These are phyloP conservation scores for Myotis lucifugus DNA, from an alignment of 2,113 vertebrate species.

Conservation along the genomic window DNA sequence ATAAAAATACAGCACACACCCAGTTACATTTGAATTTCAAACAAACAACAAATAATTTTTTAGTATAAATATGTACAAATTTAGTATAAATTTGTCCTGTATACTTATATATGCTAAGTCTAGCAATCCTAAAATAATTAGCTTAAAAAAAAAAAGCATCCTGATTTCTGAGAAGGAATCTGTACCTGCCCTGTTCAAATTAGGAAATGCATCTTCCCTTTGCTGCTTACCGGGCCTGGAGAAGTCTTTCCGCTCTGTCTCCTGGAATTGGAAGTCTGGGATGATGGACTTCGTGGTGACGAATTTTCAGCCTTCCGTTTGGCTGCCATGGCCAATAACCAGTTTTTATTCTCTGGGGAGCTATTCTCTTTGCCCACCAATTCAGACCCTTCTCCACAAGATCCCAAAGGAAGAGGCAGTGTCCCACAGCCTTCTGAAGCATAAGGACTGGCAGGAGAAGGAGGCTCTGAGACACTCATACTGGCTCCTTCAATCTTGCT, in stretches of 20 bases:
- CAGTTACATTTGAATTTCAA: constrained; percentile 25
- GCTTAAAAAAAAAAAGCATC: not conserved
- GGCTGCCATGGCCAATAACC: constrained; percentile 92
- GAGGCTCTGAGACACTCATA: constrained; percentile 54
- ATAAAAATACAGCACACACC: not conserved
- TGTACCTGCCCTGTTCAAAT: not conserved
- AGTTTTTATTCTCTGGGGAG: constrained; percentile 88
- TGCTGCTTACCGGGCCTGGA: constrained; percentile 83
- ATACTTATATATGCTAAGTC: constrained; percentile 41
- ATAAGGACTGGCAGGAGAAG: constrained; percentile 66
- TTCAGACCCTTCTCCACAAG: constrained; percentile 67
- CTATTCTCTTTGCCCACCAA: constrained; percentile 91
- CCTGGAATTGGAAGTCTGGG: constrained; percentile 83
- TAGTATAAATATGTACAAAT: not conserved
- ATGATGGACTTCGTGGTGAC: constrained; percentile 59
- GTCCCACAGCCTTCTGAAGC: constrained; percentile 61
- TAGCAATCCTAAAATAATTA: not conserved
- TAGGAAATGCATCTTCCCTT: not conserved
- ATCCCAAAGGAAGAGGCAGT: constrained; percentile 66
- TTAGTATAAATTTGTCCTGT: not conserved
- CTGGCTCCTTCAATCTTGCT: constrained; percentile 14
- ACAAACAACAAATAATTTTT: not conserved
- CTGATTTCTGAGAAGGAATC: constrained; percentile 3
- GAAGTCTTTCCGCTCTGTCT: constrained; percentile 85
- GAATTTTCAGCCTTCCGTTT: constrained; percentile 84